Evolutionary conservation across 92 coral and sea anemone genomes (phyloP).

Genomic region (Umimayanthus chanpuru): DNA sequence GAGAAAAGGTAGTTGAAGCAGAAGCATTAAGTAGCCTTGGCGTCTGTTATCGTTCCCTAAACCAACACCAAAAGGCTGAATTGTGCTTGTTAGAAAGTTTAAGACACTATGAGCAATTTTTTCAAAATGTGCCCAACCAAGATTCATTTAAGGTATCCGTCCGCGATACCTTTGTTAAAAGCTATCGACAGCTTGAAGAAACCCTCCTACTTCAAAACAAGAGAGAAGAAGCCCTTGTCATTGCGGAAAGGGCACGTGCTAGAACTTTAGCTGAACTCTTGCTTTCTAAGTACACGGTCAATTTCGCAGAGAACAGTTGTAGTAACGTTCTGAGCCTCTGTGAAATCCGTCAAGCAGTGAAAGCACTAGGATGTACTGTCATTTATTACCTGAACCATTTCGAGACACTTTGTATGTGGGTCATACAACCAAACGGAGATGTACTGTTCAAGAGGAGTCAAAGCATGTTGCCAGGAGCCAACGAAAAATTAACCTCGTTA

Average conservation of each 20-base stretch:
- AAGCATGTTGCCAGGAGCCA: too few relatives aligned
- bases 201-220: background rate
- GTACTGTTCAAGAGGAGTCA: too few relatives aligned
- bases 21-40: background rate
- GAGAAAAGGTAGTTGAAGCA: background rate
- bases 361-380: too few relatives aligned
- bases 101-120: slow-evolving; percentile 7
- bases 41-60: background rate
- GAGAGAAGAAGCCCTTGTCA: background rate
- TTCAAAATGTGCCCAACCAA: background rate
- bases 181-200: background rate
- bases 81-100: background rate
- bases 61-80: background rate
- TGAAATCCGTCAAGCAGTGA: too few relatives aligned
- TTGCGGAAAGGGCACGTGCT: background rate
- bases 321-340: too few relatives aligned
- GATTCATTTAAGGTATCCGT: slow-evolving; percentile 14
- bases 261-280: background rate
- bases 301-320: too few relatives aligned
- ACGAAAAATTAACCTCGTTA: too few relatives aligned
- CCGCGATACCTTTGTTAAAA: background rate
- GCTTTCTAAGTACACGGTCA: too few relatives aligned
- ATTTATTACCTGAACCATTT: too few relatives aligned
- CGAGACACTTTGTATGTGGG: too few relatives aligned
- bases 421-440: too few relatives aligned